A percentile compares a stretch with the other conserved stretches of the same genome.
These are phyloP conservation scores for Macropus fuliginosus DNA, from an alignment of 2,797 vertebrate genomes.

Conservation along the genomic window DNA sequence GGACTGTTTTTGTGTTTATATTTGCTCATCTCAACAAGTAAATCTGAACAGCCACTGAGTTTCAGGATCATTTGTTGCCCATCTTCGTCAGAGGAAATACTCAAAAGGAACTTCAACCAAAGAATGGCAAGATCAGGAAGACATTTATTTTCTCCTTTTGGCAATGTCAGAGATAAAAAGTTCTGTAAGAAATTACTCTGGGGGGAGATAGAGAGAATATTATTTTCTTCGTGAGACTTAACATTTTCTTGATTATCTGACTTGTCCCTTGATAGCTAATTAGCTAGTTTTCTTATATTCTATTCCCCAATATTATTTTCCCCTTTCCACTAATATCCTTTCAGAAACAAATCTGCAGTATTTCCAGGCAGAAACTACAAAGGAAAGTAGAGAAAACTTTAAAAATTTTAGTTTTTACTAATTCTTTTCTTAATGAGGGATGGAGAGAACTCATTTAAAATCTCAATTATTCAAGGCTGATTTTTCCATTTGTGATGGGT, in stretches of 20 bases:
- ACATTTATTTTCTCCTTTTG: slow-evolving; percentile 86
- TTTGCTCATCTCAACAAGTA: slow-evolving; percentile 90
- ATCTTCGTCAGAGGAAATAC: slow-evolving; percentile 91
- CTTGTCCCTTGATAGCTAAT: slow-evolving; percentile 36
- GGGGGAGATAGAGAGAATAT: slow-evolving; percentile 60
- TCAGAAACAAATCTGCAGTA: slow-evolving; percentile 1
- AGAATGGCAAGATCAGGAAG: slow-evolving; percentile 82
- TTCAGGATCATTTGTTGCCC: slow-evolving; percentile 94
- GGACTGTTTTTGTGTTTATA: slow-evolving; percentile 84
- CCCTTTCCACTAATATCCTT: slow-evolving; percentile 16
- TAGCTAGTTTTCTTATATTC: slow-evolving; percentile 7
- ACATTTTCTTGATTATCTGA: slow-evolving; percentile 33
- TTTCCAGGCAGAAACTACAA: neutral
- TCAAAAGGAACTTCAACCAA: slow-evolving; percentile 94
- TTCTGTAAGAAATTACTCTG: slow-evolving; percentile 97
- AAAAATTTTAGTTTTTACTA: slow-evolving; percentile 46
- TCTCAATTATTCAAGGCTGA: slow-evolving; percentile 44
- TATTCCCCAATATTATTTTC: slow-evolving; percentile 6
- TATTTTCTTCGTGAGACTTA: slow-evolving; percentile 43
- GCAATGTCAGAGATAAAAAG: slow-evolving; percentile 89
- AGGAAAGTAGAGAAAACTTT: slow-evolving; percentile 15
- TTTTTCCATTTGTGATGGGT: slow-evolving; percentile 8
- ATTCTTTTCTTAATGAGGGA: slow-evolving; percentile 29
- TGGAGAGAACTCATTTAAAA: neutral
- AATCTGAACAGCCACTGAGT: slow-evolving; percentile 91